These are phyloP conservation scores for Anseranas semipalmata DNA, from an alignment of 2,113 vertebrate genomes.

Conservation along the genomic window DNA sequence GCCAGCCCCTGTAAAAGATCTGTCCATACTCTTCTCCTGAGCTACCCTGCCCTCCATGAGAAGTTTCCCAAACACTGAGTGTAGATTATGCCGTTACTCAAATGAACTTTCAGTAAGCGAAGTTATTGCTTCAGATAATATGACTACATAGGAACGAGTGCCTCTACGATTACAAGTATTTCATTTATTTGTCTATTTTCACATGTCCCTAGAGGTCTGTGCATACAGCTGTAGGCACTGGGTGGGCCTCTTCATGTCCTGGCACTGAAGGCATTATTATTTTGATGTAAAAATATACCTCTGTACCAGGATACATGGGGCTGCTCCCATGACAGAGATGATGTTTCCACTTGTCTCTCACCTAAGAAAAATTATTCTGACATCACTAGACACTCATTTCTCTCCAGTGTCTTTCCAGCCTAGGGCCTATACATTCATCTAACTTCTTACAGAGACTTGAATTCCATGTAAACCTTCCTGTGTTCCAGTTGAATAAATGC, in stretches of 20 bases:
- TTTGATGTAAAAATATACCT: not conserved
- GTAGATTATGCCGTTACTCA: not conserved
- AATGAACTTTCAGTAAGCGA: not conserved
- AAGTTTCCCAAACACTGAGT: not conserved
- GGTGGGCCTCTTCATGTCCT: not conserved
- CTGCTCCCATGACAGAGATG: not conserved
- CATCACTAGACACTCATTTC: not conserved
- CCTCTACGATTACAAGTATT: not conserved
- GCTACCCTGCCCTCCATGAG: not conserved
- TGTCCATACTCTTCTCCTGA: not conserved
- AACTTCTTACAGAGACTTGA: not conserved
- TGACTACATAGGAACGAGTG: not conserved
- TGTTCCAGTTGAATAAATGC: not conserved
- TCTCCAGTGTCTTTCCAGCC: not conserved
- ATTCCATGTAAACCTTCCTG: not conserved
- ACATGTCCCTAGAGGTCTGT: not conserved
- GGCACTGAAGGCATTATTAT: not conserved
- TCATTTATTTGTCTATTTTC: conserved; percentile 29
- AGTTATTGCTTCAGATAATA: conserved; percentile 1
- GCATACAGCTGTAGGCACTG: not conserved
- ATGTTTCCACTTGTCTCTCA: not conserved
- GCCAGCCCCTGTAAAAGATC: not conserved
- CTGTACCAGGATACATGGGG: not conserved
- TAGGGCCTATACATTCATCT: not conserved
- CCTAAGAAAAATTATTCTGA: not conserved